phyloP scores from a whole-genome alignment of 2,113 vertebrate species.

The Orycteropus afer region DNA sequence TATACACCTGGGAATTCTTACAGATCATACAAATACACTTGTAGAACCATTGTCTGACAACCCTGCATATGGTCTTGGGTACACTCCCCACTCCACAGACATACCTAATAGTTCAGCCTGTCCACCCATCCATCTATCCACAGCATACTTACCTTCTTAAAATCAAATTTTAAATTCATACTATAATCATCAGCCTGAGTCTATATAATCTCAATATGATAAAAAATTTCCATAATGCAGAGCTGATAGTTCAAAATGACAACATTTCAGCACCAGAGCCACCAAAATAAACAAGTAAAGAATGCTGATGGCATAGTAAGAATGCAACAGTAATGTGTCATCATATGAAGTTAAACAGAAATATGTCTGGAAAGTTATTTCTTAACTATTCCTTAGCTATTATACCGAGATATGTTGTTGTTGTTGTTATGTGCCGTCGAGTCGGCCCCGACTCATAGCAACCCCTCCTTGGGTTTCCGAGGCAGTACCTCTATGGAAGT shows the following conservation, averaged over 20 bases:
- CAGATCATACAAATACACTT: too few species aligned
- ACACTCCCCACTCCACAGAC: too few species aligned
- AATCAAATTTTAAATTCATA: slow-evolving; percentile 20
- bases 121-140: too few species aligned
- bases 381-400: not conserved
- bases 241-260: slow-evolving; percentile 40
- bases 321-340: slow-evolving; percentile 33
- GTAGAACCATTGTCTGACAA: too few species aligned
- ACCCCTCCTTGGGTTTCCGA: too few species aligned
- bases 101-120: too few species aligned
- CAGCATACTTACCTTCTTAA: not conserved
- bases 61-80: too few species aligned
- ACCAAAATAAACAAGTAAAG: slow-evolving; percentile 46
- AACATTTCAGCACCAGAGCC: slow-evolving; percentile 30
- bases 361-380: not conserved
- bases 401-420: not conserved
- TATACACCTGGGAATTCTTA: too few species aligned
- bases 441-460: too few species aligned
- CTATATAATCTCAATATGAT: not conserved
- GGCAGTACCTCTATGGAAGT: too few species aligned
- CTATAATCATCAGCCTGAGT: not conserved
- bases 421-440: too few species aligned
- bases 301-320: slow-evolving; percentile 14
- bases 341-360: slow-evolving; percentile 48
- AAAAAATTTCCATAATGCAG: slow-evolving; percentile 42